Base-by-base conservation (phyloP, 2,797 vertebrate genomes). In the Tiaroga cobitis region DNA sequence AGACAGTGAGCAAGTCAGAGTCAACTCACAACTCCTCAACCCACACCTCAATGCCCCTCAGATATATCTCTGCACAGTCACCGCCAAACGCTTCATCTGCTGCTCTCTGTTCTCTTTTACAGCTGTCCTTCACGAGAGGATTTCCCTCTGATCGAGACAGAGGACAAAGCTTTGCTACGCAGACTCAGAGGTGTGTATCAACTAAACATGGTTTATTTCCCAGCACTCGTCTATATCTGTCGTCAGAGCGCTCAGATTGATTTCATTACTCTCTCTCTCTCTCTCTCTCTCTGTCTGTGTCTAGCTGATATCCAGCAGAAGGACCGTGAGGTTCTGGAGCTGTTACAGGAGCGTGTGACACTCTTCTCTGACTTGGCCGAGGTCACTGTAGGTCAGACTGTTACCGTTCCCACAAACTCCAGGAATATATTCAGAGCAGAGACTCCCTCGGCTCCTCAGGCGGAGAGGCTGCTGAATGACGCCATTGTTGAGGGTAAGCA, bases 71-170 rank as follows among this genome's bases (percentile, higher is more conserved):
- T 5, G 1, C n/a, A 3, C 24, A 41, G 49, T 26, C 49, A 29
- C 10, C 6, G 18, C 1, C 41, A n/a, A 49, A 51, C 6, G 4
- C 26, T 21, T 68, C 11, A n/a, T 63, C 51, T 3, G 26, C 63
- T 29, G 10, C 61, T 88, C 24, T 87, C 0, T n/a, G 68, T 77
- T 69, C 34, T 87, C 21, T 54, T 21, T 3, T 21, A n/a, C 86
- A 98, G 97, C 32, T 98, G 97, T 88, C 97, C 97, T 0, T 96
- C 96, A 90, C 95, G 96, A 88, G 95, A 96, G 2, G 96, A 98
- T 75, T 99, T 99, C 82, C 97, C 97, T 16, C 91, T 98, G 84
- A 98, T 98, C 0, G 97, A 99, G 93, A 98, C 97, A 0, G 97
- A 98, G 90, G 95, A 96, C 75, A 97, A 97, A 89, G 96, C 96